Percentiles rank a stretch among this genome's conserved stretches.
phyloP scores from a whole-genome alignment of 2,113 vertebrate genomes.

The Spea multiplicata region DNA sequence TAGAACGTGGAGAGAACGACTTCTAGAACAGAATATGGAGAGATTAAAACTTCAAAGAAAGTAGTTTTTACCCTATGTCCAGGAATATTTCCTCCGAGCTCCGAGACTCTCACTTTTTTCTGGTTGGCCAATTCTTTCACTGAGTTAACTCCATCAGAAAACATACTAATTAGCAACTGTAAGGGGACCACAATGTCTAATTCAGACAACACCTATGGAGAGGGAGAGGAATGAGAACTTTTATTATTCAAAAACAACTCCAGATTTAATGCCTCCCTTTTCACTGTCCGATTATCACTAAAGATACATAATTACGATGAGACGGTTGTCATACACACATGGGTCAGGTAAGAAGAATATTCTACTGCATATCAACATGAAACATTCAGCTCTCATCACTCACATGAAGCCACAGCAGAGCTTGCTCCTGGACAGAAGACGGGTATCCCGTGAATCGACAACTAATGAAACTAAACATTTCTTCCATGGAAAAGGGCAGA shows the following conservation, averaged over 20 bases:
- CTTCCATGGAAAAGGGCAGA: constrained; percentile 97
- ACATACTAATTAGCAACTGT: constrained; percentile 95
- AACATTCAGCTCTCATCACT: constrained; percentile 54
- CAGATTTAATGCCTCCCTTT: no score
- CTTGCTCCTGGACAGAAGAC: constrained; percentile 95
- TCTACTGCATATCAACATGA: no score
- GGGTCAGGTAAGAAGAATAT: no score
- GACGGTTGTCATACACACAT: no score
- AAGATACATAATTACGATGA: no score
- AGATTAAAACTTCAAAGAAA: not conserved
- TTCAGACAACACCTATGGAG: constrained; percentile 87
- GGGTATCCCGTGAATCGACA: constrained; percentile 96
- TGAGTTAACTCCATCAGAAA: constrained; percentile 98
- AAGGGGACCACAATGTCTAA: constrained; percentile 96
- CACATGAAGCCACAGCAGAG: constrained; percentile 96
- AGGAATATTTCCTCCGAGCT: constrained; percentile 79
- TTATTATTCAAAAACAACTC: no score
- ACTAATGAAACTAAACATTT: constrained; percentile 99
- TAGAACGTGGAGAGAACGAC: not conserved
- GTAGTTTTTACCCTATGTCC: constrained; percentile 81
- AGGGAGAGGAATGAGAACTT: not conserved
- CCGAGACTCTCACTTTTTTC: constrained; percentile 80
- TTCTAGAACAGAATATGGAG: not conserved
- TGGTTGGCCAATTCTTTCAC: constrained; percentile 96
- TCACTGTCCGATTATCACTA: no score